Evolutionary conservation across 2,113 vertebrate species (phyloP), one percentile per base, ranked within the genome.

Genomic region (Falco punctatus): DNA sequence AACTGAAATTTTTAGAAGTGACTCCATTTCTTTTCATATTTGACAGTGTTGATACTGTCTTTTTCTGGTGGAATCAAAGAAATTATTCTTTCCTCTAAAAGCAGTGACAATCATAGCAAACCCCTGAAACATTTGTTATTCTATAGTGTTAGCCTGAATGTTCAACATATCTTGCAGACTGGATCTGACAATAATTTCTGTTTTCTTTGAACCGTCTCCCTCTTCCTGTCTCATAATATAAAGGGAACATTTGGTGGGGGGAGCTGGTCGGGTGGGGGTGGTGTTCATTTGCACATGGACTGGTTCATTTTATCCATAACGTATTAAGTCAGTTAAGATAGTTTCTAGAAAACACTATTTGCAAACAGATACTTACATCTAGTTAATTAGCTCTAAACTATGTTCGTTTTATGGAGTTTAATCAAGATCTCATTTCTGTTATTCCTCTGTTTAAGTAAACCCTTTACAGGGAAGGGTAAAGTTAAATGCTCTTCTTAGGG

Each of bases 1-100:
- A 89, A 94, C 49, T 92, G 69, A 96, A 94, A 91, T 81, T 95
- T 95, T 94, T 85, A 88, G 73, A 96, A 96, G 54, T 92, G 75
- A 93, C 90, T 91, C 38, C 3, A 7, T 83, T 81, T 93, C 33
- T 95, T 21, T 84, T 93, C 44, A 33, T 52, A 42, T 90, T 93
- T 97, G 94, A 96, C 96, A 95, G 71, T 35, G 44, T 69, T 93
- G 48, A 72, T 79, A 90, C 23, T 77, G 20, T 57, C 33, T 92
- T 74, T 93, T 93, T 74, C 65, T 79, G 33, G 40, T 57, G 40
- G 30, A 95, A 96, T 95, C 72, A 94, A 95, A 96, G 22, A 83
- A 81, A 84, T 90, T 3, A 55, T 70, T 78, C 54, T 81, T 92
- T 75, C 30, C 46, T 94, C 61, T 89, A 85, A 89, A 96, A 86